Percentiles rank a stretch among this genome's conserved stretches.
These are phyloP conservation scores for Centropus unirufus DNA, from an alignment of 2,113 vertebrate genomes.

Conservation along the genomic window DNA sequence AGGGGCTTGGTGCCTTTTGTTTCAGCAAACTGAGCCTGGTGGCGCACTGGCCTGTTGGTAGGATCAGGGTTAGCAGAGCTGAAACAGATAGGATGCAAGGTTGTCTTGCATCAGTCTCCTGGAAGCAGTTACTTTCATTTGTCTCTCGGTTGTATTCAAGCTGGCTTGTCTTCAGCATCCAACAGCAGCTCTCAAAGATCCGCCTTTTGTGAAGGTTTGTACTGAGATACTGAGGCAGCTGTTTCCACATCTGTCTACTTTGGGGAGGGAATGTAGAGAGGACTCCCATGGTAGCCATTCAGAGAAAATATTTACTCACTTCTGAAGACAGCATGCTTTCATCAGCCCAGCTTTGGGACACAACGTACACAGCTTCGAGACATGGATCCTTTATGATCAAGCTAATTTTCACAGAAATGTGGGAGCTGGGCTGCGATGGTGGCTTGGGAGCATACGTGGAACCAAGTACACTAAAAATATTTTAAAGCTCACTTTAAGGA, in stretches of 20 bases:
- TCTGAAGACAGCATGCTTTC: background rate
- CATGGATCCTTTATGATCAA: background rate
- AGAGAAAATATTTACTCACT: constrained; percentile 15
- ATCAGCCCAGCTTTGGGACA: background rate
- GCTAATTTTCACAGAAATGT: background rate
- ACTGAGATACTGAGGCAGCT: background rate
- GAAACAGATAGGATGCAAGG: accelerated
- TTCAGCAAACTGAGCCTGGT: background rate
- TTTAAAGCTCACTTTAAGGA: background rate
- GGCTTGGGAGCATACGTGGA: background rate
- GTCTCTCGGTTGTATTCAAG: background rate
- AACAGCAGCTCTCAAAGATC: background rate
- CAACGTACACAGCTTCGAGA: background rate
- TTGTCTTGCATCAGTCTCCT: background rate
- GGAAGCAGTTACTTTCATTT: background rate
- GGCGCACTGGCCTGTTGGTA: background rate
- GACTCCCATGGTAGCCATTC: background rate
- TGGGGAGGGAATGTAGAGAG: background rate
- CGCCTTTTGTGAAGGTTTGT: background rate
- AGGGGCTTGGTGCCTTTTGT: background rate
- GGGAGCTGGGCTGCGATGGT: background rate
- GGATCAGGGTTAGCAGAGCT: background rate
- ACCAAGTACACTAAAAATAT: background rate
- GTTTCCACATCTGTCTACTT: background rate
- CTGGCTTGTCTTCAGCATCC: background rate